Percentiles rank a stretch among this genome's conserved stretches.
Conservation (phyloP, 92 coral and sea anemone species). For the Porites divaricata region DNA sequence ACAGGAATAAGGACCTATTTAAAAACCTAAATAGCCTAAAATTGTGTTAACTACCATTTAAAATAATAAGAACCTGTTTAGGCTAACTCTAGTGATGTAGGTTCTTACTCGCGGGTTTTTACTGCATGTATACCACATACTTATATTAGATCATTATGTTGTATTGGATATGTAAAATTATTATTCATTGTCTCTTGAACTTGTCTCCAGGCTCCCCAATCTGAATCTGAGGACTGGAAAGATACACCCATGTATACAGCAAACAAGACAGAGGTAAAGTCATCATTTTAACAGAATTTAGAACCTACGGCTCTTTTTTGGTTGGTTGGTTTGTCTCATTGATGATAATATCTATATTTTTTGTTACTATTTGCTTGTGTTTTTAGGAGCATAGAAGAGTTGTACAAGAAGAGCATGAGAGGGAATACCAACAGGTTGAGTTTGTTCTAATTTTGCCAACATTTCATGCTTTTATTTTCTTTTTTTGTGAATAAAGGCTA, state of each 20-base stretch:
- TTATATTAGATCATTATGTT: too few species aligned
- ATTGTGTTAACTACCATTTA: too few species aligned
- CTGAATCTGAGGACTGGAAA: constrained; percentile 67
- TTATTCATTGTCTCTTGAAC: background rate
- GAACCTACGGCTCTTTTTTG: background rate
- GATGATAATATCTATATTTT: too few species aligned
- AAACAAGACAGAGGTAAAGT: constrained; percentile 78
- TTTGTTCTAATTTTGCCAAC: background rate
- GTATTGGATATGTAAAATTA: background rate
- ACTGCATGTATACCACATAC: too few species aligned
- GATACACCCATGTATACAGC: constrained; percentile 82
- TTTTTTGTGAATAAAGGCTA: too few species aligned
- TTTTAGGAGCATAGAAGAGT: constrained; percentile 90
- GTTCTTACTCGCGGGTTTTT: too few species aligned
- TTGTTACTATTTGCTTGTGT: background rate
- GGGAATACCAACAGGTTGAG: constrained; percentile 89
- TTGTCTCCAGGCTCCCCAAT: constrained; percentile 69
- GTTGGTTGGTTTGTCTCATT: background rate
- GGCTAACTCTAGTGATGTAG: too few species aligned
- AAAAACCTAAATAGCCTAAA: too few species aligned
- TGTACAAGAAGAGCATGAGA: constrained; percentile 95
- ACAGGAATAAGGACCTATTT: too few species aligned
- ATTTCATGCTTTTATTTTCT: too few species aligned
- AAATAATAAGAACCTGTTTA: too few species aligned
- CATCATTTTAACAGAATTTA: background rate